Conservation (phyloP, 2,113 vertebrate genomes). For the Paralichthys olivaceus region DNA sequence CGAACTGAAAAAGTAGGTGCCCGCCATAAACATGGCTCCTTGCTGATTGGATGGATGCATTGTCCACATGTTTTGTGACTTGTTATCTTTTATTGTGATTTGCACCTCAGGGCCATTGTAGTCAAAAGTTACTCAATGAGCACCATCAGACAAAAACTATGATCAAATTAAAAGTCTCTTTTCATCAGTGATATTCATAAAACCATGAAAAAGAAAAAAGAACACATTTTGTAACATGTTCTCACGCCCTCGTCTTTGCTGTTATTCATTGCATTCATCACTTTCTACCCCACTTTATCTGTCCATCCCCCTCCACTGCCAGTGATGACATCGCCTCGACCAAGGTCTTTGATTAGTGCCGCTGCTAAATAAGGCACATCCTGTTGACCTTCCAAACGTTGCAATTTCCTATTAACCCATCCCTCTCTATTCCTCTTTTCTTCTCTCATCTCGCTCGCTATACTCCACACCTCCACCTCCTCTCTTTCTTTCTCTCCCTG, state of each 20-base stretch:
- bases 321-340: slow-evolving; percentile 53
- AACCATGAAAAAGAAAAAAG: slow-evolving; percentile 2
- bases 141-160: not conserved
- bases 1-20: too few relatives aligned
- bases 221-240: slow-evolving; percentile 36
- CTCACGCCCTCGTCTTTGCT: not conserved
- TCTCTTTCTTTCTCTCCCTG: slow-evolving; percentile 10
- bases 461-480: slow-evolving; percentile 10
- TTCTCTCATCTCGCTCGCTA: slow-evolving; percentile 26
- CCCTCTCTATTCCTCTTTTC: not conserved
- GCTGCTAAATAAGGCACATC: slow-evolving; percentile 80
- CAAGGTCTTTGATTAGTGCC: slow-evolving; percentile 60
- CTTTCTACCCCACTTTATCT: slow-evolving; percentile 39
- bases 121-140: not conserved
- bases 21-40: too few relatives aligned
- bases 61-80: too few relatives aligned
- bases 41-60: too few relatives aligned
- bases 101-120: too few relatives aligned
- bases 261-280: slow-evolving; percentile 20
- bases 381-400: slow-evolving; percentile 71
- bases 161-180: not conserved
- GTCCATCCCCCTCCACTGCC: slow-evolving; percentile 27
- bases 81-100: too few relatives aligned
- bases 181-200: not conserved
- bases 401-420: slow-evolving; percentile 64